Evolutionary conservation across 2,888 invertebrate species (phyloP), one percentile per base, ranked within the genome.

Genomic region (Crioceris asparagi): DNA sequence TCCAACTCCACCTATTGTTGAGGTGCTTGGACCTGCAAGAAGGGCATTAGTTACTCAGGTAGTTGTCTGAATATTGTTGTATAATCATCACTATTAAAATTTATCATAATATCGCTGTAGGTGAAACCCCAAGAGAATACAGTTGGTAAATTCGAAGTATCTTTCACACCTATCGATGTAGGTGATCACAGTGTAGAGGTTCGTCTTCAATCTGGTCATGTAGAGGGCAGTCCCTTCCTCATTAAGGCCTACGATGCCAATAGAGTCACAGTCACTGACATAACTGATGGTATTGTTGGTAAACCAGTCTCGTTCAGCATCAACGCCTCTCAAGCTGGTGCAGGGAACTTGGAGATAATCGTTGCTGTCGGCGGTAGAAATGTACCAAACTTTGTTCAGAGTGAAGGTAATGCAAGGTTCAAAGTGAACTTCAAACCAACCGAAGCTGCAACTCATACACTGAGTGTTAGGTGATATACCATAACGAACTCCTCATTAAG

Each of bases 341-440:
- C 94, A 32, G 96, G 96, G 16, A 96, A 96, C 65, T 71, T 96
- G 57, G 96, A 97, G 68, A 96, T 97, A 36, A 94, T 96, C 43
- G 94, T 97, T 0, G 92, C 94, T 1, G 93, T 94, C 2, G 90
- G 85, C 55, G 92, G 92, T 10, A 80, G 92, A 56, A 97, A 97
- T 65, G 94, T 97, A 11, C 96, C 96, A 7, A 97, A 97, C 68
- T 96, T 92, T 62, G 96, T 97, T 1, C 91, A 93, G 58, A 88
- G 92, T 29, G 94, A 96, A 69, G 94, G 94, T 26, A 94, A 94
- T 62, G 96, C 94, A 0, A 80, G 90, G 52, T 97, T 97, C 58
- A 81, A 81, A 65, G 80, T 81, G 4, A 94, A 96, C 66, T 97
- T 97, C 68, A 93, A 93, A 57, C 96, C 96, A 0, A 86, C 88